Evolutionary conservation across 1,140 invertebrate genomes (phyloP).

Genomic region (Popillia japonica): DNA sequence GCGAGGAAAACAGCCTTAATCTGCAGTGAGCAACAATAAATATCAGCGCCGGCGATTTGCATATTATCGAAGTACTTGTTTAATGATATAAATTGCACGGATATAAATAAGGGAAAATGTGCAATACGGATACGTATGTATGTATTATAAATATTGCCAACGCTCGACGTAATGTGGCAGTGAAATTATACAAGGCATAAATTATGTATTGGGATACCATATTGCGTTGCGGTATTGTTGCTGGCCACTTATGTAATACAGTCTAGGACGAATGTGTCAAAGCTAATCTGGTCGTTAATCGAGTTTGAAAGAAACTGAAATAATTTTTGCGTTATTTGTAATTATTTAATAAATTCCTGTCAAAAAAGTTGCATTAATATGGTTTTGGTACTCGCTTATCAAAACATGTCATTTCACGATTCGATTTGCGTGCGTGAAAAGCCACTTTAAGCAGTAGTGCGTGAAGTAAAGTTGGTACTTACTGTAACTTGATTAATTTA

Average conservation of each 20-base stretch:
- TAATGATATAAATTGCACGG: conserved; percentile 36
- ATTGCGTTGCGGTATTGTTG: neutral
- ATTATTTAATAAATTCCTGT: too few relatives aligned
- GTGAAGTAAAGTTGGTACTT: too few relatives aligned
- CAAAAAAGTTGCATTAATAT: too few relatives aligned
- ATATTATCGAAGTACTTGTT: conserved; percentile 36
- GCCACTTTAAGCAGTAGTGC: too few relatives aligned
- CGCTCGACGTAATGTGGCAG: neutral
- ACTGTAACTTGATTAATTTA: too few relatives aligned
- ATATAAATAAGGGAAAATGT: conserved; percentile 28
- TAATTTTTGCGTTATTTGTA: too few relatives aligned
- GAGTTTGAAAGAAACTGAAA: too few relatives aligned
- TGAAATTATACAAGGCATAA: conserved; percentile 24
- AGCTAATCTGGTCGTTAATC: too few relatives aligned
- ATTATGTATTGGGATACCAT: neutral
- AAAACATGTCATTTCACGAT: too few relatives aligned
- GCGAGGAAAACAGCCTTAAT: conserved; percentile 34
- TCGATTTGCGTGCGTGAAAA: too few relatives aligned
- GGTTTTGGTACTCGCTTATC: too few relatives aligned
- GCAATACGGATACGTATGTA: conserved; percentile 9
- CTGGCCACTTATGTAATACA: neutral
- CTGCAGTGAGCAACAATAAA: conserved; percentile 35
- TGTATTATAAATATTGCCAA: neutral
- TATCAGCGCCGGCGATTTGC: conserved; percentile 16
- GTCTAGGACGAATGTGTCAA: too few relatives aligned